Conservation (phyloP, 2,113 vertebrate genomes). For the Zootoca vivipara region DNA sequence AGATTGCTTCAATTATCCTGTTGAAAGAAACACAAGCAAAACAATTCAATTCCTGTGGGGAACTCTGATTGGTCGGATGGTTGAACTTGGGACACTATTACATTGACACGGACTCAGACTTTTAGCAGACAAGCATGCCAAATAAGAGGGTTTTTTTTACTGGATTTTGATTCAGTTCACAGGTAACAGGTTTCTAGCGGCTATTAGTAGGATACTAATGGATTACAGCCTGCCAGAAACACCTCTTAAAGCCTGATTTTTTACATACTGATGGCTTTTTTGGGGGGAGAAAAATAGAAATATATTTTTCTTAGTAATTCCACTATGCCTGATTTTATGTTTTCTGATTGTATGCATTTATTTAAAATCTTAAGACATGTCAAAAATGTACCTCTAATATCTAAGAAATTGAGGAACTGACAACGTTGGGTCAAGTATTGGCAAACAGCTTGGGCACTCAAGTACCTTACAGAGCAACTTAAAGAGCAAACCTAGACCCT, state of each 20-base stretch:
- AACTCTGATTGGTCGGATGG: background rate
- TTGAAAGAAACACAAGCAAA: constrained; percentile 71
- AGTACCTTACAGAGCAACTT: too few species aligned
- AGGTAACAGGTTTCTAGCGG: background rate
- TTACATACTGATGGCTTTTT: background rate
- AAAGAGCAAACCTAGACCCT: too few species aligned
- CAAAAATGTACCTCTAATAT: background rate
- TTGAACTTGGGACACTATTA: constrained; percentile 57
- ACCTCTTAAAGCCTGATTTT: constrained; percentile 15
- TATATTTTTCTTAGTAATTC: background rate
- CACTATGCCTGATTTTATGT: background rate
- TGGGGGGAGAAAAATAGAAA: background rate
- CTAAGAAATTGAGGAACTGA: background rate
- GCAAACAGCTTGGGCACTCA: too few species aligned
- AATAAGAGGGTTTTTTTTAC: constrained; percentile 14
- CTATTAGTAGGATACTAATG: constrained; percentile 11
- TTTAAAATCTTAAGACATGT: background rate
- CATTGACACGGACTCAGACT: constrained; percentile 63
- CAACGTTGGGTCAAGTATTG: background rate
- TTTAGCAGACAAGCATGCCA: constrained; percentile 60
- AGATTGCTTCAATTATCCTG: constrained; percentile 98
- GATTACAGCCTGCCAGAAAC: constrained; percentile 4
- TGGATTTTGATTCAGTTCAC: background rate
- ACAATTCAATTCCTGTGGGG: constrained; percentile 63
- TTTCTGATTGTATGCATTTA: background rate